Conservation (phyloP, 1,140 invertebrate genomes). For the Brachionus manjavacas region DNA sequence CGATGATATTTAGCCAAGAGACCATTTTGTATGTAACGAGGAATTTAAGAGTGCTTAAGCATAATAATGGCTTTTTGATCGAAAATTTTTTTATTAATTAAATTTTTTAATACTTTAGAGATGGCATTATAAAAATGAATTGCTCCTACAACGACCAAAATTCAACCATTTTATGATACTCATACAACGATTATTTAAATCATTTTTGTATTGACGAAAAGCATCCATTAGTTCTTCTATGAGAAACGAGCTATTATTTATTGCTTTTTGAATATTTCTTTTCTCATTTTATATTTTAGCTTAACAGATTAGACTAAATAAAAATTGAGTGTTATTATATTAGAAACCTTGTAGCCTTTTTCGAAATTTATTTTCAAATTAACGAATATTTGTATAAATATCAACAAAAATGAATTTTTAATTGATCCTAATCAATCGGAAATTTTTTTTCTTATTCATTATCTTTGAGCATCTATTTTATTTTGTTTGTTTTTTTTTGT, state of each 20-base stretch:
- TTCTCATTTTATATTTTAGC: not conserved
- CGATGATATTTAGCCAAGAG: not conserved
- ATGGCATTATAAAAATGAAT: conserved; percentile 27
- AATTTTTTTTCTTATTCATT: not conserved
- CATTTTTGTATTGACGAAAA: not conserved
- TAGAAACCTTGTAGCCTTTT: not conserved
- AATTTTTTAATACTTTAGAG: conserved; percentile 24
- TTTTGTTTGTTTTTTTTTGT: conserved; percentile 12
- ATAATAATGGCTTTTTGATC: not conserved
- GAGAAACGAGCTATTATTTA: not conserved
- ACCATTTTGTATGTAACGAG: not conserved
- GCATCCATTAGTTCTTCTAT: conserved; percentile 8
- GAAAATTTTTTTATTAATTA: not conserved
- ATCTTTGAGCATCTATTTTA: conserved; percentile 14
- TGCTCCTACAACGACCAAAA: not conserved
- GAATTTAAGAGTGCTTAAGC: not conserved
- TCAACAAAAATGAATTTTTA: not conserved
- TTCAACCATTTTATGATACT: not conserved
- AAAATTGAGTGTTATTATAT: not conserved
- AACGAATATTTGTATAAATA: conserved; percentile 8
- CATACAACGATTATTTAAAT: not conserved
- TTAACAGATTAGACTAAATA: not conserved
- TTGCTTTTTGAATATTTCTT: not conserved
- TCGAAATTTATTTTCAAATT: not conserved
- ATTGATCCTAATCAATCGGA: not conserved